Evolutionary conservation across 2,113 vertebrate species (phyloP).

Genomic region (Phoenicopterus ruber): DNA sequence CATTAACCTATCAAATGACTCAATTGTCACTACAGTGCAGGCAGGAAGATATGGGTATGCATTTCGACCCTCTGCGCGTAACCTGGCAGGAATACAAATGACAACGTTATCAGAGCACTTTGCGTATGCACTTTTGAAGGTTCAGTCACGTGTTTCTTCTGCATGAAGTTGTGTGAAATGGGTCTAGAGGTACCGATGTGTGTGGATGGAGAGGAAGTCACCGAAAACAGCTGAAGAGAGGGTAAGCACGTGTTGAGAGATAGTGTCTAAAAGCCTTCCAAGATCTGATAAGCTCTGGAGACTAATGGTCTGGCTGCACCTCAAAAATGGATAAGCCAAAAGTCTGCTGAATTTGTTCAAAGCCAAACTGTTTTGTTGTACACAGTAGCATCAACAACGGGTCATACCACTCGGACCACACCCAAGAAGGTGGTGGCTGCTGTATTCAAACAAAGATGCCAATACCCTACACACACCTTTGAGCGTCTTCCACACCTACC

Average conservation of each 20-base stretch:
- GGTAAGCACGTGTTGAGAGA: background rate
- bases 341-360: background rate
- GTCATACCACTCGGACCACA: accelerated
- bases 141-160: background rate
- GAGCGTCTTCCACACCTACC: background rate
- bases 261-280: background rate
- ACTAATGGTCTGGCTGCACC: background rate
- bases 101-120: background rate
- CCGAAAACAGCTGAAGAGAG: background rate
- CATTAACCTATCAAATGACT: too few relatives aligned
- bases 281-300: background rate
- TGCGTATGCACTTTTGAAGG: background rate
- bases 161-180: background rate
- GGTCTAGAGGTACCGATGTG: accelerated
- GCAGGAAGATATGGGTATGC: accelerated
- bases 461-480: too few relatives aligned
- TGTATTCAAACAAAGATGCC: accelerated
- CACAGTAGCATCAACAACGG: accelerated
- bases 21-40: background rate
- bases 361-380: too few relatives aligned
- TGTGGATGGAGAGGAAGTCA: background rate
- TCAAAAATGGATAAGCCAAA: background rate
- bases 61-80: background rate
- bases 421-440: background rate
- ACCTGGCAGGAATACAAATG: background rate